Evolutionary conservation across 2,888 invertebrate genomes (phyloP).

Genomic region (Apoderus coryli): DNA sequence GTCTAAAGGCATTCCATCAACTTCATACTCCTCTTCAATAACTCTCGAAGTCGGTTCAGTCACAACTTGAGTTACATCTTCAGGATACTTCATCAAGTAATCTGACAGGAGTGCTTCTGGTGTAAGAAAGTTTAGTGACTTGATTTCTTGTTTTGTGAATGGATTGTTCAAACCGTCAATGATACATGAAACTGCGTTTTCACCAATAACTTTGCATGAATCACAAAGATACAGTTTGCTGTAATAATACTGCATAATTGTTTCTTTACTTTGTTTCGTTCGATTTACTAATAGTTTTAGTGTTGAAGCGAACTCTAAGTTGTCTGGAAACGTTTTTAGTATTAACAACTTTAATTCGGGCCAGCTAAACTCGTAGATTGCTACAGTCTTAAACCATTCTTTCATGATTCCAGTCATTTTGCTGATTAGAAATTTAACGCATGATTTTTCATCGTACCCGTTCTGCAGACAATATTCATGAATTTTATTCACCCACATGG

Average conservation of each 20-base stretch:
- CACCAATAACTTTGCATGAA: constrained; percentile 23
- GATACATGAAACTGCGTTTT: constrained; percentile 23
- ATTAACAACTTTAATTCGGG: constrained; percentile 23
- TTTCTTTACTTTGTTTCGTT: constrained; percentile 20
- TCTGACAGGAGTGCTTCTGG: constrained; percentile 23
- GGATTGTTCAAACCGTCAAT: constrained; percentile 22
- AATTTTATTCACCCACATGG: constrained; percentile 23
- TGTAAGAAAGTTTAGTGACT: constrained; percentile 18
- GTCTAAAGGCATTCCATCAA: neutral
- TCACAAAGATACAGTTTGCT: constrained; percentile 24
- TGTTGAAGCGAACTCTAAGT: constrained; percentile 21
- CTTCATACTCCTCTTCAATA: neutral
- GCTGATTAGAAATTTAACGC: constrained; percentile 19
- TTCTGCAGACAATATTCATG: constrained; percentile 20
- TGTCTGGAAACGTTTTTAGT: constrained; percentile 23
- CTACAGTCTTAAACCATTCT: constrained; percentile 22
- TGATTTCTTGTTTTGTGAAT: constrained; percentile 19
- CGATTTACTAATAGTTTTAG: constrained; percentile 19
- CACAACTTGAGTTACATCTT: constrained; percentile 10
- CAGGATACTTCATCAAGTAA: constrained; percentile 18
- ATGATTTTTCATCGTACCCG: constrained; percentile 20
- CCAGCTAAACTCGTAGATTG: constrained; percentile 22
- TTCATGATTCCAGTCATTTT: constrained; percentile 24
- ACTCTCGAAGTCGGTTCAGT: neutral
- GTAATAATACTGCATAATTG: constrained; percentile 22